Percentiles rank a stretch among this genome's conserved stretches.
These are phyloP conservation scores for Amphiura filiformis DNA, from an alignment of 35 echinoderm and acorn worm genomes.

Conservation along the genomic window DNA sequence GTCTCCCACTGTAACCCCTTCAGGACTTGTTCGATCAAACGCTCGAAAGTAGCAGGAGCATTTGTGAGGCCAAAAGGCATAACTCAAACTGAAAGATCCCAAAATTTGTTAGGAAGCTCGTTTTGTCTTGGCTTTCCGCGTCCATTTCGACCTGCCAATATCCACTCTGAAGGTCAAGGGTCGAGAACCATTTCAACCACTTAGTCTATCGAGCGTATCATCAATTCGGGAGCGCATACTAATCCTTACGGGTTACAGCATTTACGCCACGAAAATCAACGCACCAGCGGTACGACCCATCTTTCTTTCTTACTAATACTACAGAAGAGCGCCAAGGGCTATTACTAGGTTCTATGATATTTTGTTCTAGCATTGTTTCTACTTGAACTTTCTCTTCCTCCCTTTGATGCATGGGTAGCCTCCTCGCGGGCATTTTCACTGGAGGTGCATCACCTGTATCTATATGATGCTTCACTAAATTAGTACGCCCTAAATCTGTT, in stretches of 20 bases:
- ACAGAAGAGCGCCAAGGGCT: constrained; percentile 60
- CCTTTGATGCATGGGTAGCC: constrained; percentile 53
- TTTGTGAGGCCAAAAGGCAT: constrained; percentile 60
- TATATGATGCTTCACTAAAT: constrained; percentile 4
- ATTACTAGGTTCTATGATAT: constrained; percentile 28
- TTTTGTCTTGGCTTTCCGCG: constrained; percentile 38
- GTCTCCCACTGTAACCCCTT: constrained; percentile 35
- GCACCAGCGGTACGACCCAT: constrained; percentile 24
- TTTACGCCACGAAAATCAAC: constrained; percentile 45
- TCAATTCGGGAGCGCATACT: constrained; percentile 43
- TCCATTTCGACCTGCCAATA: constrained; percentile 43
- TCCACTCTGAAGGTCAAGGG: constrained; percentile 35
- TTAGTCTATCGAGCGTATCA: constrained; percentile 23
- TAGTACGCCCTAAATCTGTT: neutral
- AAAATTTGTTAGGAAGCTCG: constrained; percentile 34
- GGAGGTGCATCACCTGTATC: constrained; percentile 4
- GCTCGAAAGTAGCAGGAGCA: constrained; percentile 63
- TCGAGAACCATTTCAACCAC: constrained; percentile 36
- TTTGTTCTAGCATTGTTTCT: constrained; percentile 30
- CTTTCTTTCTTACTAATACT: constrained; percentile 54
- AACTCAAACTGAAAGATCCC: constrained; percentile 51
- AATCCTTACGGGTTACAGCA: constrained; percentile 46
- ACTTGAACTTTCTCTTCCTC: constrained; percentile 46
- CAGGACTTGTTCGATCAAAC: constrained; percentile 43
- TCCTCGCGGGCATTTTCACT: constrained; percentile 33